Conservation (phyloP, 30 jellyfish, hydroid and myxozoan species). For the Catostylus mosaicus region DNA sequence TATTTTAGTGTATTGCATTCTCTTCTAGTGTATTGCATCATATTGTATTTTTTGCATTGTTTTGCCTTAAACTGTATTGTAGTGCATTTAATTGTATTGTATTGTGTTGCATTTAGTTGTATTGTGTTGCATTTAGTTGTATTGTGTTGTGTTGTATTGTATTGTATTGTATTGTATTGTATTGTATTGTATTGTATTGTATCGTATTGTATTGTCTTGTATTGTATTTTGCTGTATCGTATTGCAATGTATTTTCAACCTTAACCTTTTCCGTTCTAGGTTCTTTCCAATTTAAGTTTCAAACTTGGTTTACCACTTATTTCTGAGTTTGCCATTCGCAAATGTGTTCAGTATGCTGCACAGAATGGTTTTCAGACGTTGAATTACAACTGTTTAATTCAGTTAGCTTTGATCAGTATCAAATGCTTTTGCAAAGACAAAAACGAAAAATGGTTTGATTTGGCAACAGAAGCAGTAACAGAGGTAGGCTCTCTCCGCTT, state of each 20-base stretch:
- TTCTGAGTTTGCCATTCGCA: slow-evolving; percentile 42
- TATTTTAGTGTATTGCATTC: too few relatives aligned
- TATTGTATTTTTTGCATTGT: too few relatives aligned
- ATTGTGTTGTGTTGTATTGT: neutral
- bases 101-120: too few relatives aligned
- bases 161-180: too few relatives aligned
- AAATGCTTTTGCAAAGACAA: slow-evolving; percentile 48
- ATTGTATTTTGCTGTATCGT: too few relatives aligned
- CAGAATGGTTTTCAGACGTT: neutral
- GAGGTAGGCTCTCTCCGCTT: slow-evolving; percentile 26
- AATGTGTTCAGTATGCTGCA: slow-evolving; percentile 9
- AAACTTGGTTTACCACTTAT: slow-evolving; percentile 48
- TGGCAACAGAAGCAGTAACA: slow-evolving; percentile 49
- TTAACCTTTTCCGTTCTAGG: slow-evolving; percentile 17
- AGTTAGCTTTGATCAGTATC: slow-evolving; percentile 39
- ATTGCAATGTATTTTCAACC: too few relatives aligned
- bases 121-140: too few relatives aligned
- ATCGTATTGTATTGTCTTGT: too few relatives aligned
- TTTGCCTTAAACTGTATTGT: too few relatives aligned
- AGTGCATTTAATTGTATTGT: too few relatives aligned
- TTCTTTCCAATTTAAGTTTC: slow-evolving; percentile 21
- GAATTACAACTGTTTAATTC: slow-evolving; percentile 23
- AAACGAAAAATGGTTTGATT: slow-evolving; percentile 56
- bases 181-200: too few relatives aligned
- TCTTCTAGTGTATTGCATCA: too few relatives aligned